Evolutionary conservation across 1,140 invertebrate species (phyloP).

Genomic region (Hydropsyche tenuis): DNA sequence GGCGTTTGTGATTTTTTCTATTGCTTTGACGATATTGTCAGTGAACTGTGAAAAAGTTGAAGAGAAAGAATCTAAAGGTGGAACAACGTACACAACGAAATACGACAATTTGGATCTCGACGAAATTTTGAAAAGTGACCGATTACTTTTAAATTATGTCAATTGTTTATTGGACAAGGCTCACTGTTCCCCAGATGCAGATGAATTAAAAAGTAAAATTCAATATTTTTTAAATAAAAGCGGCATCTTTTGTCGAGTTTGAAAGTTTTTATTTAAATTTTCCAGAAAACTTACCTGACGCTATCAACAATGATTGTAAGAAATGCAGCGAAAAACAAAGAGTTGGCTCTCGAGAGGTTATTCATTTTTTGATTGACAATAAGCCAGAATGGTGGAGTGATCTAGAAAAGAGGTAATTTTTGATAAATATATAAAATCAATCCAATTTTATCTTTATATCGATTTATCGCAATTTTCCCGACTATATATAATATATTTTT

Average conservation of each 20-base stretch:
- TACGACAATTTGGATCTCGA: conserved; percentile 76
- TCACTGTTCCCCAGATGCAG: conserved; percentile 73
- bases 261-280: conserved; percentile 12
- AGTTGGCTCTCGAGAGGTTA: conserved; percentile 59
- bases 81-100: conserved; percentile 71
- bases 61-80: conserved; percentile 46
- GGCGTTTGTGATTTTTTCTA: neutral
- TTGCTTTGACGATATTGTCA: neutral
- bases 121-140: conserved; percentile 70
- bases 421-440: no score
- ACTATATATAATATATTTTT: neutral
- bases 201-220: conserved; percentile 71
- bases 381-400: conserved; percentile 63
- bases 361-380: conserved; percentile 59
- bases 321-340: conserved; percentile 66
- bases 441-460: no score
- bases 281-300: conserved; percentile 61
- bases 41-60: neutral
- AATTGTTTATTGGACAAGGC: conserved; percentile 73
- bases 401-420: conserved; percentile 63
- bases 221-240: conserved; percentile 7
- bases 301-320: conserved; percentile 63
- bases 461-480: no score
- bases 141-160: conserved; percentile 70
- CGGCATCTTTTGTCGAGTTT: neutral